A percentile compares a stretch with the other conserved stretches of the same genome.
phyloP scores from a whole-genome alignment of 2,797 vertebrate species.

The Sebastolobus alascanus region DNA sequence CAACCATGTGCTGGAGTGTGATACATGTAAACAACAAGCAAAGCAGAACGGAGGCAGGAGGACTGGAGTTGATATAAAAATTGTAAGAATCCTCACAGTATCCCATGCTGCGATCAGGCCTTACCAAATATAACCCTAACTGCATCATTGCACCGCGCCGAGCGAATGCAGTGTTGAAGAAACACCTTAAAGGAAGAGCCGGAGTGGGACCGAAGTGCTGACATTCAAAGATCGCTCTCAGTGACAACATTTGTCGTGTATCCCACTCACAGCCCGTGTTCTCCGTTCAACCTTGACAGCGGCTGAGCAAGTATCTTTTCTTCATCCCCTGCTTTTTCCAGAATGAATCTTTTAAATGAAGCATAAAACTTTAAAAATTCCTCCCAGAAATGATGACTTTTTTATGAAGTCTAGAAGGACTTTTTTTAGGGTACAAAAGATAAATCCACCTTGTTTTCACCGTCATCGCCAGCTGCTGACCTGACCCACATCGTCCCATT shows the following conservation, averaged over 20 bases:
- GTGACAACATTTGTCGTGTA: conserved; percentile 66
- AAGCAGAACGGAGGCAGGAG: not conserved
- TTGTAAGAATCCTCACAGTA: not conserved
- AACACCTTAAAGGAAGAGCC: conserved; percentile 55
- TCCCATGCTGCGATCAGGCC: conserved; percentile 16
- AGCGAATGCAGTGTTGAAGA: conserved; percentile 45
- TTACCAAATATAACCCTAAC: conserved; percentile 37
- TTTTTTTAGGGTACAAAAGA: conserved; percentile 71
- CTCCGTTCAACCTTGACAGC: conserved; percentile 51
- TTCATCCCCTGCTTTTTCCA: conserved; percentile 41
- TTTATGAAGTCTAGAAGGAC: conserved; percentile 74
- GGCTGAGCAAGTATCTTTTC: conserved; percentile 41
- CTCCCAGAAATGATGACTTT: conserved; percentile 76
- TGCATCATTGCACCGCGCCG: conserved; percentile 12
- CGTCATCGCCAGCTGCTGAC: conserved; percentile 6
- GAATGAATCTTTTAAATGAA: conserved; percentile 78
- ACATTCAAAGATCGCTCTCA: conserved; percentile 58
- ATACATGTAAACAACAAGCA: conserved; percentile 15
- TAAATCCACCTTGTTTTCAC: conserved; percentile 35
- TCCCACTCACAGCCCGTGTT: conserved; percentile 52
- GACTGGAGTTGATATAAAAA: not conserved
- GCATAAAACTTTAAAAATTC: conserved; percentile 69
- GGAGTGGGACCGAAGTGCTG: conserved; percentile 46
- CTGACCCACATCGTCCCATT: conserved; percentile 45
- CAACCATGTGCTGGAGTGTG: not conserved